phyloP scores from a whole-genome alignment of 2,888 invertebrate species.

The Scrobipalpa atriplicella region DNA sequence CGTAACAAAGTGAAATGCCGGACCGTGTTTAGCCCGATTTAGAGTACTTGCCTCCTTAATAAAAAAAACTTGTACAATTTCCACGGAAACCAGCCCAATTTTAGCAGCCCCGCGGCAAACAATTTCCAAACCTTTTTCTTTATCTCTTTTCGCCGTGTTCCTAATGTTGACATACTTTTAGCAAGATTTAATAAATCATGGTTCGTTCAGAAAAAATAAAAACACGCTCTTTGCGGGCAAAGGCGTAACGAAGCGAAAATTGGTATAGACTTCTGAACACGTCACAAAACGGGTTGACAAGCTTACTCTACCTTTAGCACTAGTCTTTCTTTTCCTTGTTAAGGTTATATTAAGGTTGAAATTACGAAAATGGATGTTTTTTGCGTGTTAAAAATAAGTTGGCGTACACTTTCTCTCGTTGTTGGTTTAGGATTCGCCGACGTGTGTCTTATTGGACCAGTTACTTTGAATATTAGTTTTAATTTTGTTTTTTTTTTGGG shows the following conservation, averaged over 20 bases:
- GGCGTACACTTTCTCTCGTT: slow-evolving; percentile 1
- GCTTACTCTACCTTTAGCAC: neutral
- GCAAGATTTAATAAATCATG: slow-evolving; percentile 6
- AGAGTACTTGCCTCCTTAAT: too few species aligned
- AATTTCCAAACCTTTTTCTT: too few species aligned
- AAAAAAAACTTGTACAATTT: too few species aligned
- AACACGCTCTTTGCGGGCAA: slow-evolving; percentile 24
- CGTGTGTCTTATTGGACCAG: slow-evolving; percentile 25
- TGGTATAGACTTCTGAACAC: slow-evolving; percentile 28
- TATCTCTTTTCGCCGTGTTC: neutral
- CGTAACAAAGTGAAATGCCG: too few species aligned
- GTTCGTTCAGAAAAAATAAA: slow-evolving; percentile 19
- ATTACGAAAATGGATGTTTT: neutral
- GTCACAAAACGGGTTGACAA: slow-evolving; percentile 13
- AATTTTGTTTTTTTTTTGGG: neutral
- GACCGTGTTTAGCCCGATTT: too few species aligned
- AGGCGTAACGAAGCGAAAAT: slow-evolving; percentile 30
- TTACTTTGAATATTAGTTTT: slow-evolving; percentile 14
- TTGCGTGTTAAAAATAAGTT: neutral
- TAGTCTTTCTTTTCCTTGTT: neutral
- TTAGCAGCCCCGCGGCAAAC: too few species aligned
- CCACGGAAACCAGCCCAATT: too few species aligned
- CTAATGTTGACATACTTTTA: neutral
- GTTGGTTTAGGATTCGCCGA: slow-evolving; percentile 28
- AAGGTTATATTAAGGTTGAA: neutral